Conservation (phyloP, 2,113 vertebrate genomes). For the Hippocampus barbouri region DNA sequence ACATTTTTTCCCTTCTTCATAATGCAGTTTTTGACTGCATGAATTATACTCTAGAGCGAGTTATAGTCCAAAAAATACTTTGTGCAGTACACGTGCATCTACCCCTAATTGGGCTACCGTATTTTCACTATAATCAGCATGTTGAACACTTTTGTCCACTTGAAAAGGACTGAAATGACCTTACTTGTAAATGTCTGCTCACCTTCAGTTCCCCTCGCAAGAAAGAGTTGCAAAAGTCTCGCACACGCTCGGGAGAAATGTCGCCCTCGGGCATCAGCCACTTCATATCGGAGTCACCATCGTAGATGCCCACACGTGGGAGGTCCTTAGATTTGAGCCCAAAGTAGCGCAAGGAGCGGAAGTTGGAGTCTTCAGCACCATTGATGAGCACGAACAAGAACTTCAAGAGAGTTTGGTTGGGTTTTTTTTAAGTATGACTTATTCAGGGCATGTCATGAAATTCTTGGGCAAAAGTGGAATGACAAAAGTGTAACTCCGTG, state of each 20-base stretch:
- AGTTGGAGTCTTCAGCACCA: conserved; percentile 71
- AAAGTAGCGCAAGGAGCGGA: conserved; percentile 77
- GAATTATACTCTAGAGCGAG: too few species aligned
- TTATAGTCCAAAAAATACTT: too few species aligned
- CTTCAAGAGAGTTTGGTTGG: conserved; percentile 61
- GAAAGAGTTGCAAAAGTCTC: conserved; percentile 79
- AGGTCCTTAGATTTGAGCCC: conserved; percentile 78
- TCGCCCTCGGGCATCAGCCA: conserved; percentile 73
- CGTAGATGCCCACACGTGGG: conserved; percentile 83
- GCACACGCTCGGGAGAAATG: conserved; percentile 69
- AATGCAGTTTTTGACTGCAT: too few species aligned
- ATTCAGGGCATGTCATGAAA: neutral
- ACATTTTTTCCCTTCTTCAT: too few species aligned
- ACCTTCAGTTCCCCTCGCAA: conserved; percentile 74
- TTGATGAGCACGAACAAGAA: conserved; percentile 87
- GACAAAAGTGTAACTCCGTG: too few species aligned
- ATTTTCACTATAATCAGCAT: too few species aligned
- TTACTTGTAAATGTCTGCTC: conserved; percentile 5
- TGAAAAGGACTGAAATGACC: neutral
- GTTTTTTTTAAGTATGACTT: neutral
- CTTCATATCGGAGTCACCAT: conserved; percentile 70
- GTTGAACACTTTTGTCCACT: too few species aligned
- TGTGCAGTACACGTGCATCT: too few species aligned
- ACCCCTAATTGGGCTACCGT: too few species aligned
- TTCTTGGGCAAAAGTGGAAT: neutral